Evolutionary conservation across 2,797 vertebrate genomes (phyloP).

Genomic region (Leucoraja ocellata): DNA sequence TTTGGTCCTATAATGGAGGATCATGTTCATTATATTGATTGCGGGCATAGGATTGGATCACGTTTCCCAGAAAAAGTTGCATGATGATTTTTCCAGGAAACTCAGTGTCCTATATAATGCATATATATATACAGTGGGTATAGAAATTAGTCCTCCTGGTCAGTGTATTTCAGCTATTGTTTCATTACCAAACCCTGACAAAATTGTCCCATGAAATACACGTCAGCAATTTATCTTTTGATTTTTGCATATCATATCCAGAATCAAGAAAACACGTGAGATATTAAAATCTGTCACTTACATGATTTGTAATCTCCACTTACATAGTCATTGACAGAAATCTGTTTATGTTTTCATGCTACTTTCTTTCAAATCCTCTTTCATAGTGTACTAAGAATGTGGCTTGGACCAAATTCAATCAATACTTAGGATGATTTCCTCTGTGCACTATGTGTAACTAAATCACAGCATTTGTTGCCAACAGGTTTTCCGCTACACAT

Average conservation of each 20-base stretch:
- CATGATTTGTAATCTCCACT: neutral
- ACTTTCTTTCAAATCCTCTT: conserved; percentile 16
- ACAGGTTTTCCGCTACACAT: too few relatives aligned
- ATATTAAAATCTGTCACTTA: neutral
- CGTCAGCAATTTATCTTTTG: neutral
- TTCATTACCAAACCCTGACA: too few relatives aligned
- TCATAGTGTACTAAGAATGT: neutral
- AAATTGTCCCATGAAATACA: neutral
- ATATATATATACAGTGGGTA: too few relatives aligned
- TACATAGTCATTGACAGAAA: neutral
- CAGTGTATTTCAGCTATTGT: too few relatives aligned
- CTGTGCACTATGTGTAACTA: neutral
- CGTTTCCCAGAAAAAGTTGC: neutral
- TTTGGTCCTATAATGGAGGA: too few relatives aligned
- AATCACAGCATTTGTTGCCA: neutral
- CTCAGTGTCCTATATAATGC: too few relatives aligned
- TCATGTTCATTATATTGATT: neutral
- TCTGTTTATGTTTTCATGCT: neutral
- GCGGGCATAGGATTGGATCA: neutral
- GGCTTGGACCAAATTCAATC: neutral
- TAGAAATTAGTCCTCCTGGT: too few relatives aligned
- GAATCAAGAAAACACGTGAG: neutral
- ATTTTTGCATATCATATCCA: neutral
- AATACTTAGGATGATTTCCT: neutral
- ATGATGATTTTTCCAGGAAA: too few relatives aligned